Conservation (phyloP, 2,113 vertebrate species). For the Xenopus tropicalis region UCB_Xtro_10.0 CM004449.2:84249501-84250000, state of each 20-base stretch:
- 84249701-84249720: slow-evolving; percentile 92
- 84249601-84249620: slow-evolving; percentile 86
- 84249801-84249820: neutral
- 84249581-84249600: neutral
- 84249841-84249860: too few species aligned
- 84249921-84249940: too few species aligned
- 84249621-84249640: slow-evolving; percentile 91
- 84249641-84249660: slow-evolving; percentile 88
- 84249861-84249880: too few species aligned
- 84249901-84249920: too few species aligned
- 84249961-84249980: neutral
- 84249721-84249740: slow-evolving; percentile 94
- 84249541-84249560: too few species aligned
- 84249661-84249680: slow-evolving; percentile 96
- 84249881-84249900: too few species aligned
- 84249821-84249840: neutral
- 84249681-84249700: slow-evolving; percentile 93
- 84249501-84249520: too few species aligned
- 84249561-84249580: too few species aligned
- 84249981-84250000: too few species aligned
- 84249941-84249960: neutral
- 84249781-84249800: neutral
- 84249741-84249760: slow-evolving; percentile 97
- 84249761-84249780: slow-evolving; percentile 91
- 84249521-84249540: too few species aligned